A percentile compares a stretch with the other conserved stretches of the same genome.
phyloP scores from a whole-genome alignment of 2,113 vertebrate species.

The Ia io region DNA sequence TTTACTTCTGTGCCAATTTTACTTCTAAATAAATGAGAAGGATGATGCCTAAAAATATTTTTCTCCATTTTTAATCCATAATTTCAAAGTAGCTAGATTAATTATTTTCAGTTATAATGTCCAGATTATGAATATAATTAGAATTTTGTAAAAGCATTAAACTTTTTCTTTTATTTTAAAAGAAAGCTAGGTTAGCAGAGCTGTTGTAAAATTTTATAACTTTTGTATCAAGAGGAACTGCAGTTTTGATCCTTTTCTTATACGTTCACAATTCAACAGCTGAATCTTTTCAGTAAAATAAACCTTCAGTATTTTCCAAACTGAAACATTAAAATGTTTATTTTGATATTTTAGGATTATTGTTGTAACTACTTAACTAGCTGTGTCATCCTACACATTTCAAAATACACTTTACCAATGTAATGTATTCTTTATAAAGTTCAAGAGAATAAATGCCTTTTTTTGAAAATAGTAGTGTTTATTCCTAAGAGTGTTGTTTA shows the following conservation, averaged over 20 bases:
- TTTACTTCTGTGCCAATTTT: slow-evolving; percentile 32
- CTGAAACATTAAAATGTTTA: slow-evolving; percentile 41
- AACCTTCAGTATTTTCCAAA: slow-evolving; percentile 26
- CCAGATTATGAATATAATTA: background rate
- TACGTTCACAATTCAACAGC: background rate
- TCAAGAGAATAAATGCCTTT: background rate
- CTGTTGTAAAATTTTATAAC: slow-evolving; percentile 7
- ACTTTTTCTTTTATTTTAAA: background rate
- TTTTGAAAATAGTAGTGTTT: slow-evolving; percentile 6
- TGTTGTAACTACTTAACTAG: background rate
- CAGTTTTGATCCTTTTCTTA: background rate
- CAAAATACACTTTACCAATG: background rate
- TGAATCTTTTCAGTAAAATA: slow-evolving; percentile 56
- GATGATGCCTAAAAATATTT: background rate
- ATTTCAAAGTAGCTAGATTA: background rate
- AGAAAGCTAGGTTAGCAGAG: background rate
- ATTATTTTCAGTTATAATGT: background rate
- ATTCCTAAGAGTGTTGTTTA: background rate
- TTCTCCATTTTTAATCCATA: background rate
- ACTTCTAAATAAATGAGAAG: slow-evolving; percentile 32
- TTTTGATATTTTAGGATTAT: slow-evolving; percentile 39
- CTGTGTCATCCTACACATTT: background rate
- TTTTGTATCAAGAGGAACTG: background rate
- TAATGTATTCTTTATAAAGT: slow-evolving; percentile 19
- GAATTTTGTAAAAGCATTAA: slow-evolving; percentile 1